These are phyloP conservation scores for Athalia circularis DNA, from an alignment of 2,888 invertebrate species.

Conservation along the genomic window DNA sequence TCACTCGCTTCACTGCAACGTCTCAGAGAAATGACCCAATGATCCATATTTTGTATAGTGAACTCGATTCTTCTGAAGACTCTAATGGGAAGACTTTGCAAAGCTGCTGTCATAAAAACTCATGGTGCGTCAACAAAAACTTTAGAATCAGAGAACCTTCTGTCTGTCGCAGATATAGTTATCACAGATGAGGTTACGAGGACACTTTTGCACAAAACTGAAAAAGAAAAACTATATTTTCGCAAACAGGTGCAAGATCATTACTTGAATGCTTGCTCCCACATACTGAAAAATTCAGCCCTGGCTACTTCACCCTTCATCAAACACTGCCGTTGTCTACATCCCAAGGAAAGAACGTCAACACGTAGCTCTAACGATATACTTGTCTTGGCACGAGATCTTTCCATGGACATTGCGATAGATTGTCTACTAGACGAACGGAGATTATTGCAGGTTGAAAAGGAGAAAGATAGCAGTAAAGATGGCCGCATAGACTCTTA, in stretches of 20 bases:
- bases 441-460: conserved; percentile 38
- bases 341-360: conserved; percentile 42
- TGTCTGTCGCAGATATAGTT: conserved; percentile 22
- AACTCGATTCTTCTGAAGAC: conserved; percentile 16
- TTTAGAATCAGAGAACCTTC: conserved; percentile 41
- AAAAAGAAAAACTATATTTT: conserved; percentile 45
- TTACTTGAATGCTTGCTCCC: conserved; percentile 41
- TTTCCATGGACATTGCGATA: conserved; percentile 38
- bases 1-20: conserved; percentile 40
- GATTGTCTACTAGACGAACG: conserved; percentile 40
- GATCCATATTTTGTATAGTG: conserved; percentile 42
- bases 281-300: conserved; percentile 43
- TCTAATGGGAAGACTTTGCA: conserved; percentile 28
- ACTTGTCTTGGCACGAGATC: conserved; percentile 43
- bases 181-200: conserved; percentile 37
- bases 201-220: conserved; percentile 38
- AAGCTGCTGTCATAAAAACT: conserved; percentile 10
- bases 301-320: conserved; percentile 34
- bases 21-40: conserved; percentile 43
- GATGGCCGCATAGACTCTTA: conserved; percentile 38
- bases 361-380: conserved; percentile 38
- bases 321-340: no score
- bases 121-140: conserved; percentile 42
- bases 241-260: conserved; percentile 38
- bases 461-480: conserved; percentile 11